Percentiles rank a stretch among this genome's conserved stretches.
These are phyloP conservation scores for Girardinichthys multiradiatus DNA, from an alignment of 2,113 vertebrate genomes.

Conservation along the genomic window DNA sequence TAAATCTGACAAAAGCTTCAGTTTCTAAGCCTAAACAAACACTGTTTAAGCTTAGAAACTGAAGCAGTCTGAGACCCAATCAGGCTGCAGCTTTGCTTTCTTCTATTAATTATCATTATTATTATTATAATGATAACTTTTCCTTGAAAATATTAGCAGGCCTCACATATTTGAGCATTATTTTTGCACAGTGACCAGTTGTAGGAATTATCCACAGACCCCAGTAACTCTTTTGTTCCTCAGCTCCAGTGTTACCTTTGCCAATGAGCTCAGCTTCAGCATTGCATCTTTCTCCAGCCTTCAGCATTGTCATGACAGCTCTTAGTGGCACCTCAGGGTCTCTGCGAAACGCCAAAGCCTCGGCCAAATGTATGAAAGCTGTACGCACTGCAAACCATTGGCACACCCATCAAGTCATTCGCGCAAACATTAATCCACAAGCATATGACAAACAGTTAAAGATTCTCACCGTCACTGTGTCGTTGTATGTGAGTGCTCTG, in stretches of 20 bases:
- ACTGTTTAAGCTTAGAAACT: neutral
- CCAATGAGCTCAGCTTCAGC: constrained; percentile 89
- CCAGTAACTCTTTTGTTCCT: neutral
- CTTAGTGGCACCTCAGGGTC: constrained; percentile 85
- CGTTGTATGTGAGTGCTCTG: constrained; percentile 88
- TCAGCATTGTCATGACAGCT: constrained; percentile 86
- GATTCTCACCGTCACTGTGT: constrained; percentile 84
- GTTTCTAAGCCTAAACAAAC: no score
- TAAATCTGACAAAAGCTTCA: constrained; percentile 1
- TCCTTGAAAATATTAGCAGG: no score
- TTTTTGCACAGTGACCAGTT: neutral
- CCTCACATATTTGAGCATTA: neutral
- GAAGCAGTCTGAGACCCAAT: no score
- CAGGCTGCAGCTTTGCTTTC: neutral
- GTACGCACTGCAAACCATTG: constrained; percentile 82
- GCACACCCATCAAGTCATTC: neutral
- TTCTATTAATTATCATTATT: neutral
- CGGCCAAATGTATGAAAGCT: constrained; percentile 89
- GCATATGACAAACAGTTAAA: neutral
- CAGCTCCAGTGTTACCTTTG: constrained; percentile 83
- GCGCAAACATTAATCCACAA: neutral
- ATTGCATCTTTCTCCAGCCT: constrained; percentile 85
- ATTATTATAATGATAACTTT: no score
- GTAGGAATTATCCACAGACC: neutral
- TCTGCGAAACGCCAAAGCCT: constrained; percentile 84